Base-by-base conservation (phyloP, 2,888 invertebrate genomes). In the Andricus quercusramuli region DNA sequence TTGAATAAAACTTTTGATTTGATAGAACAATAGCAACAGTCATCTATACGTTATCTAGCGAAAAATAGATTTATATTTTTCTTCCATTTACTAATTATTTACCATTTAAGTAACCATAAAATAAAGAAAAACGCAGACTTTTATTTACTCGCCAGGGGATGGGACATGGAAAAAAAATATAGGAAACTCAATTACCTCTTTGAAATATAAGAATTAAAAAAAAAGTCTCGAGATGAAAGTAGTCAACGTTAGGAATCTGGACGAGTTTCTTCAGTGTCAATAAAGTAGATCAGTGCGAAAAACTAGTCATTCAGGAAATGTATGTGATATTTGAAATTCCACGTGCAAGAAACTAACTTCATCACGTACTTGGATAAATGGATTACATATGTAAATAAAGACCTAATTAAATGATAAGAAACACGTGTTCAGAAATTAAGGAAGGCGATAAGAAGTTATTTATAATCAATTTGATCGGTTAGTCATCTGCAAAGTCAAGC, bases 1-100 rank as follows among this genome's bases (percentile, higher is more conserved):
- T 70, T 70, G 29, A 51, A 70, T 70, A 70, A 29, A 70, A 51
- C 22, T 59, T 59, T 13, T 59, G n/a, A 59, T 59, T 59, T 59
- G 22, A 22, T 22, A 22, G 22, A 59, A 22, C 22, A 59, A 59
- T 22, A 22, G 11, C 22, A 9, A 22, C 22, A 59, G 59, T n/a
- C 22, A 59, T 22, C n/a, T 11, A 22, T 22, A 15, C 44, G 15
- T 44, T 15, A 15, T 15, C 13, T 17, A 17, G 5, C 13, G 6
- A 47, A 6, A 47, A 47, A 47, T 47, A 47, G 47, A 17, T 47
- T 3, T 1, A 17, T 5, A 47, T 47, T 17, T 47, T 47, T 17
- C 47, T 17, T 47, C 4, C 17, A 47, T 47, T 47, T 17, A 17
- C 0, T 4, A 8, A 17, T 17, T 13, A 47, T 17, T 47, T 47